Evolutionary conservation across 2,888 invertebrate species (phyloP), one percentile per base, ranked within the genome.

Genomic region (Celastrina argiolus): DNA sequence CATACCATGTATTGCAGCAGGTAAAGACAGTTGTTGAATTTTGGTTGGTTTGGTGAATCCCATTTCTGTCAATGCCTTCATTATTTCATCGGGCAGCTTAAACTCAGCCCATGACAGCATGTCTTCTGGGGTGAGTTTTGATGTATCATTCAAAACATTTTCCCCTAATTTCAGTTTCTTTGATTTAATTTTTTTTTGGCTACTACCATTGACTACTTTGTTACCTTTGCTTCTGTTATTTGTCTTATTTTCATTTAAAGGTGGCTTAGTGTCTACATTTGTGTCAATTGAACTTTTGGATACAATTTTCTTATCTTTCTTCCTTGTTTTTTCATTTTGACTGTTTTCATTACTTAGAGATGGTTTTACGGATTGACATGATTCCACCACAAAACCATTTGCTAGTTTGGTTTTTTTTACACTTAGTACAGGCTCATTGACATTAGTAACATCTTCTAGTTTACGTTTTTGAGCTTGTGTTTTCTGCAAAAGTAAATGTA

Each of bases 41-140:
- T 94, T 93, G 0, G 99, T 99, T 0, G 99, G 99, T 26, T 93
- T 88, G 51, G 89, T 89, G 81, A 98, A 98, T 0, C 94, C 94
- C 72, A 95, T 92, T 68, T 96, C 96, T 14, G 93, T 90, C 0
- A 99, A 81, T 0, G 97, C 96, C 75, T 92, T 92, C 41, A 97
- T 79, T 67, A 99, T 93, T 2, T 92, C 82, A 2, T 92, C 88
- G 0, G 95, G 95, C 12, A 98, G 93, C 74, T 94, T 94, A 67
- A 94, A 92, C 64, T 92, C 92, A 7, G 92, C 92, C 96, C 96
- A 96, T 0, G 92, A 91, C 72, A 92, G 77, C 85, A 92, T 87
- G 73, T 93, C 90, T 71, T 90, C 89, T 0, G 88, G 72, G 0
- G 87, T 82, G 36, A 89, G 75, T 14, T 77, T 72, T 0, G 78